Evolutionary conservation across 2,797 vertebrate genomes (phyloP), one percentile per base, ranked within the genome.

Genomic region (Neosilurus mollespiculum): DNA sequence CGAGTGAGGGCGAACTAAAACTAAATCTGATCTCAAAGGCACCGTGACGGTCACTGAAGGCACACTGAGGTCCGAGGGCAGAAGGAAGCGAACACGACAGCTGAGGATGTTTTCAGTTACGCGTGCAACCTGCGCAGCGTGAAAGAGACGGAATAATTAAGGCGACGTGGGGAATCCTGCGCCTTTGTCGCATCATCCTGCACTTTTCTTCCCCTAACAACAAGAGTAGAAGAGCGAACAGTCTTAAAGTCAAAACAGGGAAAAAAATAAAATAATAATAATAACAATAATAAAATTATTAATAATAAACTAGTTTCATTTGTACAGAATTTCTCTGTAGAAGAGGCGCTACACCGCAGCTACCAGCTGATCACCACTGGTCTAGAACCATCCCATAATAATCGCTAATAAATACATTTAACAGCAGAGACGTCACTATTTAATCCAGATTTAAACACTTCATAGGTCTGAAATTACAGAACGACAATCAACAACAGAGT

Each of bases 31-130:
- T 24, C 16, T 71, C 0, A 43, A 73, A 84, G 83, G 69, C 83
- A 84, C 78, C 16, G n/a, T 15, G 20, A 73, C 18, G 0, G 20
- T 24, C 30, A 49, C 30, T 73, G 51, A 73, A 84, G 83, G 83
- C 77, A 80, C 51, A 16, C 59, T 2, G 24, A 16, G 3, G 54
- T 9, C 20, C 22, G n/a, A 58, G n/a, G 22, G 73, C 43, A 22
- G 18, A 37, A 4, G 14, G 43, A 22, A 5, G 20, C 0, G 66
- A 15, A 15, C 24, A 26, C 30, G 20, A 69, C 2, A 34, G n/a
- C 1, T 1, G 2, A 0, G 30, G 37, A 43, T 43, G 37, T 43
- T 1, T 67, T 10, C 6, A 51, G 51, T 0, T n/a, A 43, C n/a
- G 2, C 0, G 2, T 0, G 3, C 49, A 26, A 22, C 20, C 18